Percentiles rank a stretch among this genome's conserved stretches.
phyloP scores from a whole-genome alignment of 35 echinoderm and acorn worm species.

The Lytechinus pictus region DNA sequence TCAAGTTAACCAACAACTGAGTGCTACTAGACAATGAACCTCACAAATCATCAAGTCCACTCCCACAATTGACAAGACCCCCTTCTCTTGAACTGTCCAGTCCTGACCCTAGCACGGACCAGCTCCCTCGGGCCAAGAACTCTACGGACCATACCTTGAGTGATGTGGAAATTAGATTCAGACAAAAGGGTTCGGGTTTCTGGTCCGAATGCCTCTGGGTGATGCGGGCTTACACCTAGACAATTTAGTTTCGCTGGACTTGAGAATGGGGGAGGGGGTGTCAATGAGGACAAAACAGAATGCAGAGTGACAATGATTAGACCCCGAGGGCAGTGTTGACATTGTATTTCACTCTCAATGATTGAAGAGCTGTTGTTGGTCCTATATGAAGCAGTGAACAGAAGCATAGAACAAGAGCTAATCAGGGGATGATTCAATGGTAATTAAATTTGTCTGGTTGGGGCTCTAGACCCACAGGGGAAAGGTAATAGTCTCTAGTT shows the following conservation, averaged over 20 bases:
- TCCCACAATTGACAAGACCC: not conserved
- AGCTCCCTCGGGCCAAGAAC: not conserved
- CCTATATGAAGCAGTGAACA: not conserved
- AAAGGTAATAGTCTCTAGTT: not conserved
- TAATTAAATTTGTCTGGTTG: slow-evolving; percentile 4
- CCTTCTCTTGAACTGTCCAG: not conserved
- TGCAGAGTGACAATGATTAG: not conserved
- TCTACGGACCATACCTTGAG: not conserved
- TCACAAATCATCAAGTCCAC: slow-evolving; percentile 10
- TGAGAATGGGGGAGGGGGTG: not conserved
- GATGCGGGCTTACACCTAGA: not conserved
- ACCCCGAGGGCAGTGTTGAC: not conserved
- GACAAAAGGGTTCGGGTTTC: not conserved
- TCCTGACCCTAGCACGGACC: not conserved
- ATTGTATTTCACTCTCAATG: not conserved
- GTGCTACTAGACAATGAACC: not conserved
- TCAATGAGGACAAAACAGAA: not conserved
- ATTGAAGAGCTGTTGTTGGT: not conserved
- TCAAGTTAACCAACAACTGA: not conserved
- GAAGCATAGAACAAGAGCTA: not conserved
- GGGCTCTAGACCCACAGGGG: not conserved
- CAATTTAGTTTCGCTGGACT: slow-evolving; percentile 7
- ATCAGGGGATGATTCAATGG: not conserved
- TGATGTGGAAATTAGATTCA: slow-evolving; percentile 12
- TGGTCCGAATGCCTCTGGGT: not conserved